These are phyloP conservation scores for Myotis findleyi DNA, from an alignment of 2,797 vertebrate genomes.

Conservation along the genomic window DNA sequence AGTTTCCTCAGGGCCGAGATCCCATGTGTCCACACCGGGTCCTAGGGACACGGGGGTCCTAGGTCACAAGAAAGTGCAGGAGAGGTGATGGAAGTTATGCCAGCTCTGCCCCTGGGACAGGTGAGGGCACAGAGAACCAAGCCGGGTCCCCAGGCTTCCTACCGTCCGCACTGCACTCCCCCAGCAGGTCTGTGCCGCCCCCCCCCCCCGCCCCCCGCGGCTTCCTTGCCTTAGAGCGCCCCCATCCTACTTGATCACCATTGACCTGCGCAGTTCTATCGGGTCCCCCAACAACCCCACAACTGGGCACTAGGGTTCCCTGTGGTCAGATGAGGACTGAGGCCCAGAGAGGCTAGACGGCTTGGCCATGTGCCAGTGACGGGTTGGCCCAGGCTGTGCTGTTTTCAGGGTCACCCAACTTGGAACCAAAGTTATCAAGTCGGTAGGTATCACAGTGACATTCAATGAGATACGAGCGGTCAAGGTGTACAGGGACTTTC, in stretches of 20 bases:
- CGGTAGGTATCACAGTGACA: neutral
- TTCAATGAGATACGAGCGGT: neutral
- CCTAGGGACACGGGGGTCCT: neutral
- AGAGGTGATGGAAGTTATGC: no score
- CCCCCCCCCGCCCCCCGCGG: no score
- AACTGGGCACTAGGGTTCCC: neutral
- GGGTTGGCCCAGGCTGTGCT: no score
- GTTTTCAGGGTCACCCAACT: neutral
- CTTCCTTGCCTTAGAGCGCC: neutral
- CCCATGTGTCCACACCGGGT: rapidly evolving
- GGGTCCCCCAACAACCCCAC: neutral
- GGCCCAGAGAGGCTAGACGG: neutral
- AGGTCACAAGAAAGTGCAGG: neutral
- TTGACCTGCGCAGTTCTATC: rapidly evolving
- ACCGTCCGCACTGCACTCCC: no score
- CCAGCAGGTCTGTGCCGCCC: rapidly evolving
- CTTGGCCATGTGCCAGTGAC: neutral
- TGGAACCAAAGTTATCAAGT: neutral
- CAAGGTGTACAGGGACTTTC: neutral
- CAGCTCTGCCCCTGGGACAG: rapidly evolving
- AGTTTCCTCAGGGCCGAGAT: rapidly evolving
- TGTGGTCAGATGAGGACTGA: neutral
- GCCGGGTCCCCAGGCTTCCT: neutral
- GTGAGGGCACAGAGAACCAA: neutral
- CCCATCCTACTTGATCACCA: no score